A percentile compares a stretch with the other conserved stretches of the same genome.
Evolutionary conservation across 2,888 invertebrate genomes (phyloP).

Genomic region (Xanthorhoe spadicearia): DNA sequence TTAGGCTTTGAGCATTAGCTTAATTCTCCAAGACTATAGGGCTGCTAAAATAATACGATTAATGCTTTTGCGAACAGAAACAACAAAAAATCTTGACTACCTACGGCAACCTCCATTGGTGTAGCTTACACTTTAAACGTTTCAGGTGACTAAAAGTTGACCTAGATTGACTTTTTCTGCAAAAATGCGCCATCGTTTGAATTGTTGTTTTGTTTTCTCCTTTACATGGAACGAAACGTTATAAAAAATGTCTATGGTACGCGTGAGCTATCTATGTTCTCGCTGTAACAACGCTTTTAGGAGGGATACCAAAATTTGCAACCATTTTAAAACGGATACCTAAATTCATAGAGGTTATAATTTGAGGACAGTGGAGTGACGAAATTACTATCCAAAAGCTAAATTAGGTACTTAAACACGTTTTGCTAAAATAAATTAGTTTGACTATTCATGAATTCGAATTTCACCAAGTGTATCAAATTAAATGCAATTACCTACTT

Average conservation of each 20-base stretch:
- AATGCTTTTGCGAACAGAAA: too few relatives aligned
- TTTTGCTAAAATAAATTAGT: too few relatives aligned
- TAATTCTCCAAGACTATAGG: too few relatives aligned
- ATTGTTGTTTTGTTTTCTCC: background rate
- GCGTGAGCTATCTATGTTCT: background rate
- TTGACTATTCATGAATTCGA: too few relatives aligned
- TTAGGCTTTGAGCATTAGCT: too few relatives aligned
- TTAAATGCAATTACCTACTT: too few relatives aligned
- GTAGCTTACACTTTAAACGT: background rate
- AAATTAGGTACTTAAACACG: too few relatives aligned
- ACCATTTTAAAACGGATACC: slow-evolving; percentile 28
- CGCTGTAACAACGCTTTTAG: background rate
- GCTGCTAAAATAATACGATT: too few relatives aligned
- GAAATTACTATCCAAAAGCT: background rate
- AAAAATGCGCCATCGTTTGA: background rate
- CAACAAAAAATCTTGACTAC: too few relatives aligned
- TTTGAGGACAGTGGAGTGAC: slow-evolving; percentile 7
- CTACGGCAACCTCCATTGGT: background rate
- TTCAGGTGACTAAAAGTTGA: background rate
- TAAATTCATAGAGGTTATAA: slow-evolving; percentile 18
- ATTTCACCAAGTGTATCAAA: too few relatives aligned
- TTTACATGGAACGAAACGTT: background rate
- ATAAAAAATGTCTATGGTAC: too few relatives aligned
- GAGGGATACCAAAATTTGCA: slow-evolving; percentile 16
- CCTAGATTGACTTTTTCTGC: background rate